Evolutionary conservation across 2,888 invertebrate genomes (phyloP), one percentile per base, ranked within the genome.

Genomic region (Drosophila emarginata): DNA sequence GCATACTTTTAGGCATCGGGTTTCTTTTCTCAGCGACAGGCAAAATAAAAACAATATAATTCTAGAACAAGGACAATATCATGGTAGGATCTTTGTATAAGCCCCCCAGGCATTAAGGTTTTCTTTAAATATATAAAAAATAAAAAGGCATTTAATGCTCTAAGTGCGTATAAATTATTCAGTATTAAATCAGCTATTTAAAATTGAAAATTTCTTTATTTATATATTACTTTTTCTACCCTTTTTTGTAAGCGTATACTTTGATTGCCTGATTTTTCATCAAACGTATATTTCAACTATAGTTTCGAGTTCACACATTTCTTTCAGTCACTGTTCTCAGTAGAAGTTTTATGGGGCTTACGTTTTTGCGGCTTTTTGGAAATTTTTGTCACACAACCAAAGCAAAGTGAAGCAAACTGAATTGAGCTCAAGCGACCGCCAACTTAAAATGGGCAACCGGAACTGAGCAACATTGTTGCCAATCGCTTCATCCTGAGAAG

Each of bases 371-470:
- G 73, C 45, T 45, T 45, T 72, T 63, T 62, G 67, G 59, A 40
- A 79, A 68, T 37, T 81, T 81, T 84, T 85, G 81, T 85, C 80
- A 74, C 77, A 67, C 57, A 64, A 52, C 67, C 69, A 15, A 65
- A 40, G 57, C 45, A 64, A 45, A 58, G 58, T n/a, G 21, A 37
- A 58, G 58, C 15, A 28, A 37, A n/a, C 26, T 40, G 37, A 21
- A 39, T 1, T 9, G 23, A 36, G 26, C 39, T 18, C 58, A 32
- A 52, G 51, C 32, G 67, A 67, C 57, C 63, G 64, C 58, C 71
- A 66, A 62, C 61, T 64, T 71, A 70, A 78, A 77, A 83, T 77
- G 75, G 45, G 77, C 76, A 74, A 74, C 80, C 78, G 81, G 73
- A 88, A 78, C 68, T 67, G 70, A 66, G 57, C 56, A 66, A 76